phyloP scores from a whole-genome alignment of 2,113 vertebrate genomes.

The Rhea pennata region DNA sequence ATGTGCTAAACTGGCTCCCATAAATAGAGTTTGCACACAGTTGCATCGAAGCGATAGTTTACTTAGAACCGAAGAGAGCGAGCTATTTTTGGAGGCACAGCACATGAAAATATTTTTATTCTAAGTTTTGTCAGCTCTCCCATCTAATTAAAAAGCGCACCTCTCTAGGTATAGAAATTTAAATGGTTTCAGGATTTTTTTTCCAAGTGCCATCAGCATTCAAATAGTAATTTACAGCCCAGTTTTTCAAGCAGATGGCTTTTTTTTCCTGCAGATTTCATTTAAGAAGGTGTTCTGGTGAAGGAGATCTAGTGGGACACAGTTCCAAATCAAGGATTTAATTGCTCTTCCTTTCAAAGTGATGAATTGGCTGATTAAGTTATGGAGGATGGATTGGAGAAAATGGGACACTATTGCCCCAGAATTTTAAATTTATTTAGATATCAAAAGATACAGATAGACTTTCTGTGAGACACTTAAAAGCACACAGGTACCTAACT shows the following conservation, averaged over 20 bases:
- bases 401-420: background rate
- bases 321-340: constrained; percentile 32
- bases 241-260: constrained; percentile 44
- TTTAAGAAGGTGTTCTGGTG: constrained; percentile 38
- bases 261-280: constrained; percentile 44
- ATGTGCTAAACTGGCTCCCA: background rate
- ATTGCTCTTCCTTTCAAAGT: constrained; percentile 60
- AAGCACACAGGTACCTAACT: background rate
- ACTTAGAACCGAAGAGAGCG: background rate
- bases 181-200: constrained; percentile 22
- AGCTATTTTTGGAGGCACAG: constrained; percentile 45
- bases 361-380: constrained; percentile 57
- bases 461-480: background rate
- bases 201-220: constrained; percentile 12
- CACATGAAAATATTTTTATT: constrained; percentile 57
- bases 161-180: constrained; percentile 30
- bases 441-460: background rate
- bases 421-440: constrained; percentile 10
- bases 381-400: background rate
- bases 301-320: constrained; percentile 37
- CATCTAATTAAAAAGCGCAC: constrained; percentile 59
- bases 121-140: constrained; percentile 52
- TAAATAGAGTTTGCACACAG: constrained; percentile 5
- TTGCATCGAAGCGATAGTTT: background rate
- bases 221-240: constrained; percentile 62